Percentiles rank a stretch among this genome's conserved stretches.
Conservation (phyloP, 2,888 invertebrate species). For the Chouioia cunea region DNA sequence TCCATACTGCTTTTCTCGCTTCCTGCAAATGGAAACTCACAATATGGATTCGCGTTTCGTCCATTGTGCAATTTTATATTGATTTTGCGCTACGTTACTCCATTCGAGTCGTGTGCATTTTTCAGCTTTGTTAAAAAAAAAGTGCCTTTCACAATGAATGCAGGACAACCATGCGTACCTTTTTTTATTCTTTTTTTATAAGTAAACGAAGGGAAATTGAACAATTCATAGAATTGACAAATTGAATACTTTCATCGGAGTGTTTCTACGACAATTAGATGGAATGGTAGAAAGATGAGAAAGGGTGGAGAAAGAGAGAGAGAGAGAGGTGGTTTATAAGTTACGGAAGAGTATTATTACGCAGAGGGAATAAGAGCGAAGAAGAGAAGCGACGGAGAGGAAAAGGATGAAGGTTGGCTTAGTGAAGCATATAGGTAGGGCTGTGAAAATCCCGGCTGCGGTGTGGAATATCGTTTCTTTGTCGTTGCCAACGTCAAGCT, state of each 20-base stretch:
- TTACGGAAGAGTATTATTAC: constrained; percentile 32
- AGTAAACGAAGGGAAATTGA: neutral
- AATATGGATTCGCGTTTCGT: constrained; percentile 14
- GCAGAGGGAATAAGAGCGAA: neutral
- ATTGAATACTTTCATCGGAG: constrained; percentile 31
- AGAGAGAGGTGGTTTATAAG: constrained; percentile 32
- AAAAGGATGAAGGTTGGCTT: constrained; percentile 10
- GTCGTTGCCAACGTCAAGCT: constrained; percentile 9
- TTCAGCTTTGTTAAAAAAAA: neutral
- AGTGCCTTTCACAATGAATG: neutral
- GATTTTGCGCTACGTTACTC: no score
- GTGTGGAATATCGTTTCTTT: constrained; percentile 31
- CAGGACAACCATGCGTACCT: neutral
- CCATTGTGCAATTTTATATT: no score
- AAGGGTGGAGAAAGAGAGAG: constrained; percentile 18
- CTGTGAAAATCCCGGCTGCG: constrained; percentile 37
- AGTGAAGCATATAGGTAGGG: constrained; percentile 18
- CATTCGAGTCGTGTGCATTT: no score
- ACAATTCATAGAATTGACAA: constrained; percentile 20
- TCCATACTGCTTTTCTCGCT: constrained; percentile 16
- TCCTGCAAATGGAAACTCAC: constrained; percentile 24
- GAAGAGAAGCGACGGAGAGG: constrained; percentile 1
- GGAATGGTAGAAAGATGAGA: no score
- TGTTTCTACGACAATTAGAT: constrained; percentile 36
- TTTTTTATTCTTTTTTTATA: neutral